Base-by-base conservation (phyloP, 2,113 vertebrate species). In the Thinocorus orbignyianus region DNA sequence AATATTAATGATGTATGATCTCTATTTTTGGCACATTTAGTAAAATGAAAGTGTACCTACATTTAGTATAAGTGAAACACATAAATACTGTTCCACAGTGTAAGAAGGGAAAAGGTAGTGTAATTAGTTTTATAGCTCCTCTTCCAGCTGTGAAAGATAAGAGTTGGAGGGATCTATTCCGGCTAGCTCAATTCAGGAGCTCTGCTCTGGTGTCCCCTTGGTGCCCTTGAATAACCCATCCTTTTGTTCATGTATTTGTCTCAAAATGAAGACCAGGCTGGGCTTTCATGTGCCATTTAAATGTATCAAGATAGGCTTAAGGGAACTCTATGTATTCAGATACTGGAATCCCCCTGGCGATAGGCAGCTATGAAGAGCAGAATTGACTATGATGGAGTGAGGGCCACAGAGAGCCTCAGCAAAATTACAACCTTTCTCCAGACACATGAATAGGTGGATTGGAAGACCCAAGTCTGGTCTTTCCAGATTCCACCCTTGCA, bases 11-110 rank as follows among this genome's bases (percentile, higher is more conserved):
- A 94, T 65, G 49, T 14, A 54, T 44, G 37, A 33, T 9, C 44
- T 79, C 57, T 87, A 48, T 79, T 95, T 97, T 86, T 92, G 94
- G 71, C 66, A 80, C 28, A n/a, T 52, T 71, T 41, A 85, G 46
- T 65, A 39, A 82, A 95, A 57, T 71, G 30, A 37, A 69, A 84
- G 22, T 72, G 25, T 41, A 39, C 46, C 73, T 88, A 44, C 79
- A 70, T 35, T 81, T 70, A 90, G 61, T 35, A 25, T 58, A 37
- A 55, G 31, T 17, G 68, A 83, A 71, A 58, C 17, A 46, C 28
- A 13, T 24, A 61, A 61, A 64, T 23, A 48, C 44, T 82, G 30
- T 64, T 90, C 81, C 79, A 49, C 41, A 41, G 39, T 28, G 54
- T 9, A 52, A 54, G n/a, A 61, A 69, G 70, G n/a, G n/a, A 33